A percentile compares a stretch with the other conserved stretches of the same genome.
Conservation (phyloP, 2,113 vertebrate genomes). For the Crotalus tigris region DNA sequence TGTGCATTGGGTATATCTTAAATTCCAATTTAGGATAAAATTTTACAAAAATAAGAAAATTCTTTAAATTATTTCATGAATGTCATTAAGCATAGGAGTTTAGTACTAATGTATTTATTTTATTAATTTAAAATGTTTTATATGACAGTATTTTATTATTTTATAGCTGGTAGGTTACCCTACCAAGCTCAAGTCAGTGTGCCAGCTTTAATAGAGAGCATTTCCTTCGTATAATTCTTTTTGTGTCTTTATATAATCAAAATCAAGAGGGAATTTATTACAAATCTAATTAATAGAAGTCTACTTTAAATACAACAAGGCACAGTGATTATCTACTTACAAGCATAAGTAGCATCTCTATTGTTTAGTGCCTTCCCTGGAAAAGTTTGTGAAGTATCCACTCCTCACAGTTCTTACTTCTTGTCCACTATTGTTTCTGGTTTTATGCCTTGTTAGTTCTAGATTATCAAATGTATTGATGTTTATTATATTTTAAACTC, state of each 20-base stretch:
- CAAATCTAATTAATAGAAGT: background rate
- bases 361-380: background rate
- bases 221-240: background rate
- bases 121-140: background rate
- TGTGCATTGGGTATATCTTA: background rate
- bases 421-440: background rate
- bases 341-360: background rate
- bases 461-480: background rate
- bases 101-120: background rate
- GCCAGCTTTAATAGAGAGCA: background rate
- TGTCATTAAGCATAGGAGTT: background rate
- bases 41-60: background rate
- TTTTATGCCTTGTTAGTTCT: background rate
- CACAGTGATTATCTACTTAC: background rate
- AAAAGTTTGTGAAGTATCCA: background rate
- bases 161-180: background rate
- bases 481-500: background rate
- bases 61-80: background rate
- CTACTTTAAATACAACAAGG: background rate
- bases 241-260: background rate
- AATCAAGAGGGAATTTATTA: background rate
- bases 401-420: background rate
- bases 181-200: background rate
- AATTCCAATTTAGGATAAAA: background rate
- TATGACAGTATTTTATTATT: background rate